phyloP scores from a whole-genome alignment of 2,797 vertebrate species.

The Hoplostethus atlanticus region DNA sequence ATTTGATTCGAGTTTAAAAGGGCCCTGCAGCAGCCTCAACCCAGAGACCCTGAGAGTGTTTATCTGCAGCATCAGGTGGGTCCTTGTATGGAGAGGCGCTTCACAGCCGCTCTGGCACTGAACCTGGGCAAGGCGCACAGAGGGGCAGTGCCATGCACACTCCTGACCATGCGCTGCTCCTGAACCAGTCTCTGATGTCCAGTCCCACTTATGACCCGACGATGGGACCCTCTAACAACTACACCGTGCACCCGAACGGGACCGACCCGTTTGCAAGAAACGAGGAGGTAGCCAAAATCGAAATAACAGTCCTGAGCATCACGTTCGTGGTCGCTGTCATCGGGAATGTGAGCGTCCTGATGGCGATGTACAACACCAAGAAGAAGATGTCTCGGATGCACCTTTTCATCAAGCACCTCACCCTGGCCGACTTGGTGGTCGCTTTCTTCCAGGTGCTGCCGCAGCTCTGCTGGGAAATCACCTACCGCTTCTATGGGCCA shows the following conservation, averaged over 20 bases:
- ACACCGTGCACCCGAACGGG: slow-evolving; percentile 51
- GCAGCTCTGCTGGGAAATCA: slow-evolving; percentile 96
- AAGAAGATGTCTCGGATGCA: slow-evolving; percentile 96
- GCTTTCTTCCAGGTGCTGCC: slow-evolving; percentile 98
- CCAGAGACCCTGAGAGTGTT: slow-evolving; percentile 36
- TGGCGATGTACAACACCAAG: slow-evolving; percentile 92
- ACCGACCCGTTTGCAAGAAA: slow-evolving; percentile 85
- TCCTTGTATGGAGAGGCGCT: slow-evolving; percentile 61
- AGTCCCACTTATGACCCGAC: slow-evolving; percentile 27
- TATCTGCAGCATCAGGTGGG: slow-evolving; percentile 41
- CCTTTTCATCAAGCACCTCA: slow-evolving; percentile 96
- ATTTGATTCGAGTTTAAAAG: slow-evolving; percentile 75
- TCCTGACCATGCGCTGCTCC: slow-evolving; percentile 57
- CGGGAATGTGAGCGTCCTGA: slow-evolving; percentile 91
- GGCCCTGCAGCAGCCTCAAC: slow-evolving; percentile 33
- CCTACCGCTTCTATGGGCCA: slow-evolving; percentile 94
- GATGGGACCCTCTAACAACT: slow-evolving; percentile 66
- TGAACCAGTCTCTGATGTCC: slow-evolving; percentile 53
- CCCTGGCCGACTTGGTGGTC: slow-evolving; percentile 95
- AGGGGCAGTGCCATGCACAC: slow-evolving; percentile 75
- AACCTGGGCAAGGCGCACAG: slow-evolving; percentile 55
- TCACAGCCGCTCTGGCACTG: slow-evolving; percentile 55
- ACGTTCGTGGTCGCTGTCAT: slow-evolving; percentile 93
- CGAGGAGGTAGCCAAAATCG: slow-evolving; percentile 93
- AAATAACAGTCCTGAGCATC: slow-evolving; percentile 92